These are phyloP conservation scores for Coreoperca whiteheadi DNA, from an alignment of 2,113 vertebrate species.

Conservation along the genomic window DNA sequence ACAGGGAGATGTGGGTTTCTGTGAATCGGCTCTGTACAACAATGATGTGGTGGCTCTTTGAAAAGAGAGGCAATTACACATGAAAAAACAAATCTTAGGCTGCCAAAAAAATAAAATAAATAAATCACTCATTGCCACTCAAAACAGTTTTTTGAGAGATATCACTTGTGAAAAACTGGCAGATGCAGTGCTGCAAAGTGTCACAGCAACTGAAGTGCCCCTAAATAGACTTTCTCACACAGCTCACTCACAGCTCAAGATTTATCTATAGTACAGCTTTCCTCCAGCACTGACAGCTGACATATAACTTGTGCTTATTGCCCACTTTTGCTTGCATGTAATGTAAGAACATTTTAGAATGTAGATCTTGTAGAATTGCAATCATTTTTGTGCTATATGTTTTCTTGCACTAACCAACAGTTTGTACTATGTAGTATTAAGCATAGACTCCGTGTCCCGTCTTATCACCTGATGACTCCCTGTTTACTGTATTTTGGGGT, in stretches of 20 bases:
- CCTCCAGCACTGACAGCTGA: conserved; percentile 25
- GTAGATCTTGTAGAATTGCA: background rate
- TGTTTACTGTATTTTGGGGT: conserved; percentile 2
- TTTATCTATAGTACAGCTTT: conserved; percentile 23
- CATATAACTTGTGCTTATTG: conserved; percentile 4
- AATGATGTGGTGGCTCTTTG: conserved; percentile 40
- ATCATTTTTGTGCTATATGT: background rate
- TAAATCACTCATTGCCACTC: conserved; percentile 40
- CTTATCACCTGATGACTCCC: conserved; percentile 7
- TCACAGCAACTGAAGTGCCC: conserved; percentile 50
- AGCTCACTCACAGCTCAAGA: conserved; percentile 39
- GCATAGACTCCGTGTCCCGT: background rate
- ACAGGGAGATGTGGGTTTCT: background rate
- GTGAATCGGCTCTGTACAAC: conserved; percentile 15
- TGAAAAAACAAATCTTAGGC: conserved; percentile 22
- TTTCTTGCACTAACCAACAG: background rate
- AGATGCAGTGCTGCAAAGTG: conserved; percentile 43
- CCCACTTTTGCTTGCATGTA: conserved; percentile 1
- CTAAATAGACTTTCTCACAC: conserved; percentile 51
- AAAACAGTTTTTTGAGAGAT: conserved; percentile 33
- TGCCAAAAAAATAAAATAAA: conserved; percentile 25
- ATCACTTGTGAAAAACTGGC: conserved; percentile 51
- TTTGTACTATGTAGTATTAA: background rate
- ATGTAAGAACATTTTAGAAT: conserved; percentile 14
- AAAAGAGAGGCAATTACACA: conserved; percentile 51